Conservation (phyloP, 2,113 vertebrate genomes). For the Pluvialis apricaria region DNA sequence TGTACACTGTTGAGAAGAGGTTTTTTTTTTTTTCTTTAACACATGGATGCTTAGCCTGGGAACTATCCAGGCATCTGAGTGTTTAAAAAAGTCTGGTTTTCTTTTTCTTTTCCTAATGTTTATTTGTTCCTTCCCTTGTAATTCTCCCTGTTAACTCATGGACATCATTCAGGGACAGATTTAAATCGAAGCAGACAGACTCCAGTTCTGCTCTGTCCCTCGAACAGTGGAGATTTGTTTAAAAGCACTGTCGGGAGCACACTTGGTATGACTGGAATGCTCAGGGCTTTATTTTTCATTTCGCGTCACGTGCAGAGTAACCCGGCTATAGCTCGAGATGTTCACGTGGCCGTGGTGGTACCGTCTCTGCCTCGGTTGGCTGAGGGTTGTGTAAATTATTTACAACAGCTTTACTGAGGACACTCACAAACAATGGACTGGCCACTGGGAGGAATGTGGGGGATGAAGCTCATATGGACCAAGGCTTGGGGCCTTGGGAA, state of each 20-base stretch:
- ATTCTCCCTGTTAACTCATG: slow-evolving; percentile 46
- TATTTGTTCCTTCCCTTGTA: slow-evolving; percentile 63
- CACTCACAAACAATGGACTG: neutral
- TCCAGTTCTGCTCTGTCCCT: slow-evolving; percentile 47
- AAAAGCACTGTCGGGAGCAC: slow-evolving; percentile 1
- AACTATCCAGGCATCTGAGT: neutral
- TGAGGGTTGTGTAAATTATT: neutral
- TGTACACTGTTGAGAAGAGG: neutral
- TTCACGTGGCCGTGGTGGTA: neutral
- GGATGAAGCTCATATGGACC: neutral
- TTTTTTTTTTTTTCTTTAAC: neutral
- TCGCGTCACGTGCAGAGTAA: neutral
- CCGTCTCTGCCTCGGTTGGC: neutral
- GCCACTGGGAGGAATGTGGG: neutral
- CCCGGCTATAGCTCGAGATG: neutral
- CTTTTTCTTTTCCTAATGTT: slow-evolving; percentile 54
- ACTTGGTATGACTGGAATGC: slow-evolving; percentile 65
- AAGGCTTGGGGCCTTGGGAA: neutral
- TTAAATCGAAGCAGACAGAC: slow-evolving; percentile 58
- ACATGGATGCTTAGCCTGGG: slow-evolving; percentile 23
- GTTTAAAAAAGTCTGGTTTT: slow-evolving; percentile 59
- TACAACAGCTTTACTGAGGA: neutral
- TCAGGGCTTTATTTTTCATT: slow-evolving; percentile 60
- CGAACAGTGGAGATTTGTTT: slow-evolving; percentile 49
- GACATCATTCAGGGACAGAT: slow-evolving; percentile 55